phyloP scores from a whole-genome alignment of 2,113 vertebrate genomes.

The Sinosuthora webbiana region DNA sequence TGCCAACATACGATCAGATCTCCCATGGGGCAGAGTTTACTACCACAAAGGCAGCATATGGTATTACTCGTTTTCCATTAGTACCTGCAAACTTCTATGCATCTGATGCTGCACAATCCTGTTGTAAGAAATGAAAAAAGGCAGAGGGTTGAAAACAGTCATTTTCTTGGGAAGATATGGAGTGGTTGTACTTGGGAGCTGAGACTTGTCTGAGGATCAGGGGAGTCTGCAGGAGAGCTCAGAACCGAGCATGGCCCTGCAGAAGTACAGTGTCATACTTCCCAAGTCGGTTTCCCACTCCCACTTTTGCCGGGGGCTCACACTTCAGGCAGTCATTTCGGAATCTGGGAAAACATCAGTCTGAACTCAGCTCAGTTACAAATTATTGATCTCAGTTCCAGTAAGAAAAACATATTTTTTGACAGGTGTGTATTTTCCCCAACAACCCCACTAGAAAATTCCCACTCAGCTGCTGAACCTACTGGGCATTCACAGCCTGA shows the following conservation, averaged over 20 bases:
- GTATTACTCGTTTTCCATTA: background rate
- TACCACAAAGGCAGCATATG: background rate
- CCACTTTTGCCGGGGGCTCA: fast-evolving
- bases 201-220: background rate
- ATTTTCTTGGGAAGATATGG: background rate
- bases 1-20: background rate
- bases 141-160: background rate
- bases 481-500: background rate
- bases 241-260: fast-evolving
- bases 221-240: background rate
- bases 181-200: background rate
- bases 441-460: background rate
- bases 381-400: background rate
- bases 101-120: background rate
- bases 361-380: background rate
- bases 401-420: background rate
- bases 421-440: background rate
- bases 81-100: background rate
- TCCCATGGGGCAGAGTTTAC: background rate
- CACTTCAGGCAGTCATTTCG: background rate
- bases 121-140: background rate
- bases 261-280: background rate
- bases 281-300: background rate
- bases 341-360: background rate
- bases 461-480: background rate